Evolutionary conservation across 2,797 vertebrate genomes (phyloP), one percentile per base, ranked within the genome.

Genomic region (Lepus oiostolus): DNA sequence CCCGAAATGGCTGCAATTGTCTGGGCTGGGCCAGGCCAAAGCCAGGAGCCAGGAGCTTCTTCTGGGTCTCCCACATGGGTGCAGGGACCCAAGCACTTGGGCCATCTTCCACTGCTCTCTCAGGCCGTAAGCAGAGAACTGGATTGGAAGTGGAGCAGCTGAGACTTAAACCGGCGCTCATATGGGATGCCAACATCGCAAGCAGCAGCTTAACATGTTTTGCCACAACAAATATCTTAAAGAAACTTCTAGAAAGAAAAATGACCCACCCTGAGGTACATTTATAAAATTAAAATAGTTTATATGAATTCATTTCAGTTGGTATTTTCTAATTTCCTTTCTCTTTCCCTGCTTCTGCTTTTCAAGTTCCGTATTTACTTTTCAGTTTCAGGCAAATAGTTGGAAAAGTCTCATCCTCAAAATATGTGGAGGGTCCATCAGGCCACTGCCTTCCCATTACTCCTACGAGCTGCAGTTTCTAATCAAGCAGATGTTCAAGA

Each of bases 341-440:
- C n/a, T 97, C 88, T 76, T 81, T 65, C 47, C 52, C 4, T 75
- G 19, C 32, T n/a, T 88, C 75, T 90, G 47, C 24, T 87, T 60
- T 91, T 90, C 19, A 0, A 79, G 0, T 50, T 76, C 0, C 28
- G 82, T 94, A 97, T 97, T 96, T 88, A 85, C 89, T 97, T 93
- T 98, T 91, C 96, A 99, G 99, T 99, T 99, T 98, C 99, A 99
- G 98, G 99, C 99, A 6, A 97, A 97, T 14, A 99, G 99, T 98
- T 99, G 99, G 99, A 99, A 99, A 98, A 99, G 98, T 96, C 98
- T 99, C 92, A 99, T 99, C 83, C 98, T 99, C 35, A 99, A 99
- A 98, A 99, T 99, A 97, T 99, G 99, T 95, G 98, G 99, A 71
- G 99, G 99, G 5, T 97, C 99, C 1, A 99, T 99, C 88, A 95